These are phyloP conservation scores for Dyspetes luteomarginatus DNA, from an alignment of 2,888 invertebrate species.

Conservation along the genomic window DNA sequence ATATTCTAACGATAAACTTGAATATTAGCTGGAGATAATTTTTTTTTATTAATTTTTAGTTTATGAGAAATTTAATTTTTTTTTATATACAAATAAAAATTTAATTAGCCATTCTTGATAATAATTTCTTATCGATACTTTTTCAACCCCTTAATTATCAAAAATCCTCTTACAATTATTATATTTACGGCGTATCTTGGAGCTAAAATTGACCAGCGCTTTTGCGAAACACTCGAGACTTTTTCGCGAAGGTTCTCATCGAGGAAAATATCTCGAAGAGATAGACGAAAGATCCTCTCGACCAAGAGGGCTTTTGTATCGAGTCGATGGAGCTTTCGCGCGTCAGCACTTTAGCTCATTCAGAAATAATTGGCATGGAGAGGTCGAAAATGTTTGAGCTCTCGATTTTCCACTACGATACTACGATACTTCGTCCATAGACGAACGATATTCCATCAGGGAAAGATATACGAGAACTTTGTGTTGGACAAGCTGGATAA, in stretches of 20 bases:
- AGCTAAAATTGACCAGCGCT: neutral
- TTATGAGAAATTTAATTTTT: too few species aligned
- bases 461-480: neutral
- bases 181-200: neutral
- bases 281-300: neutral
- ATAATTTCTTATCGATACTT: neutral
- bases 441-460: neutral
- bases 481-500: constrained; percentile 2
- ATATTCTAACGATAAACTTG: too few species aligned
- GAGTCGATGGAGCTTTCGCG: constrained; percentile 53
- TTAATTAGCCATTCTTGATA: neutral
- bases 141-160: neutral
- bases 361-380: constrained; percentile 59
- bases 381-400: constrained; percentile 28
- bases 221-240: constrained; percentile 11
- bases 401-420: neutral
- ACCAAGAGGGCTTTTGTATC: constrained; percentile 47
- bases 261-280: constrained; percentile 1
- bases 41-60: too few species aligned
- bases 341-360: constrained; percentile 48
- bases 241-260: neutral
- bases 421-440: neutral
- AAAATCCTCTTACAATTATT: neutral
- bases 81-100: neutral
- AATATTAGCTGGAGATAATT: too few species aligned